Evolutionary conservation across 1,140 invertebrate genomes (phyloP).

Genomic region (Drosophila erecta): DNA sequence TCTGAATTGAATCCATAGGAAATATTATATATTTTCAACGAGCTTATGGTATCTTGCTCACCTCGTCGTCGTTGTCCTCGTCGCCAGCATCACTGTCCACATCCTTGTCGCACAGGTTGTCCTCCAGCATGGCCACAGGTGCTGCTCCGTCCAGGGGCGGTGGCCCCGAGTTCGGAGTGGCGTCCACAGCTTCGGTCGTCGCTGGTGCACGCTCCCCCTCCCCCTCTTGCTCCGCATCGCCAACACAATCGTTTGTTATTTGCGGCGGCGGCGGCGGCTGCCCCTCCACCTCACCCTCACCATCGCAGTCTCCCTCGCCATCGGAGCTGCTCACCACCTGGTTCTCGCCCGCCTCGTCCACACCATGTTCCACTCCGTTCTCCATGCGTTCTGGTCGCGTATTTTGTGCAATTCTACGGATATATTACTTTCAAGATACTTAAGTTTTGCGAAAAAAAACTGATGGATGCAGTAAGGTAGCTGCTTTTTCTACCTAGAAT

Average conservation of each 20-base stretch:
- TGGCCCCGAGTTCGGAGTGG: conserved; percentile 43
- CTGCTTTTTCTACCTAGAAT: conserved; percentile 6
- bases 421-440: conserved; percentile 9
- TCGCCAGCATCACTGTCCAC: conserved; percentile 76
- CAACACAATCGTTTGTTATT: conserved; percentile 70
- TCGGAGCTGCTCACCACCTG: conserved; percentile 72
- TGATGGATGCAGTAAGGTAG: conserved; percentile 10
- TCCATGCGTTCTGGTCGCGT: conserved; percentile 62
- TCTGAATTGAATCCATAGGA: conserved; percentile 23
- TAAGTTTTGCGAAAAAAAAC: conserved; percentile 13
- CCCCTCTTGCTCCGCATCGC: conserved; percentile 21
- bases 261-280: conserved; percentile 41
- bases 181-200: conserved; percentile 37
- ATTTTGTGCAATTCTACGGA: conserved; percentile 15
- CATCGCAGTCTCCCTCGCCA: conserved; percentile 50
- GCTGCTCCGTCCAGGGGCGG: conserved; percentile 28
- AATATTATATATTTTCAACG: neutral
- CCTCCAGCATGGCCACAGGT: conserved; percentile 43
- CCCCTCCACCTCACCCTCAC: conserved; percentile 43
- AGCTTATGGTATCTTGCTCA: conserved; percentile 10
- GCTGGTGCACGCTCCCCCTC: conserved; percentile 53
- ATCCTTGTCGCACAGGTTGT: conserved; percentile 75
- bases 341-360: conserved; percentile 61
- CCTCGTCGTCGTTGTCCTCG: conserved; percentile 81
- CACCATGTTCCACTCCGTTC: conserved; percentile 74